phyloP scores from a whole-genome alignment of 2,888 invertebrate species.

The Peribatodes rhomboidaria region DNA sequence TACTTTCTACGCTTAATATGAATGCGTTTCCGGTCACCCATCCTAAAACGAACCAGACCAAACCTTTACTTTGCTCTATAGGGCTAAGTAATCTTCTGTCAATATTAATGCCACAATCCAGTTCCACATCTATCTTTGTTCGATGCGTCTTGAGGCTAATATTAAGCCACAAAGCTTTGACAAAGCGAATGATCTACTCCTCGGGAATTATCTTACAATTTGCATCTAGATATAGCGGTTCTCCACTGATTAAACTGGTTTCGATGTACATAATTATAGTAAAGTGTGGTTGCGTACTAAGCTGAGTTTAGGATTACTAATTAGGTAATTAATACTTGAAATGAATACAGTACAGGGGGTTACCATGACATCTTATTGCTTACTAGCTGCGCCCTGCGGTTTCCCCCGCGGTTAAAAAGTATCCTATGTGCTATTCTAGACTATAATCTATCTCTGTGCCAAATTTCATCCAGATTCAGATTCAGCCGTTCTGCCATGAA shows the following conservation, averaged over 20 bases:
- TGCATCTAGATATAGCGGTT: constrained; percentile 43
- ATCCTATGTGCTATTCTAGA: too few relatives aligned
- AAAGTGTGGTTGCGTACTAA: constrained; percentile 8
- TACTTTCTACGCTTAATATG: too few relatives aligned
- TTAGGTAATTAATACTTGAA: too few relatives aligned
- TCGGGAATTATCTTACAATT: constrained; percentile 42
- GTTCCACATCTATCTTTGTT: constrained; percentile 32
- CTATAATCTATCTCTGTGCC: too few relatives aligned
- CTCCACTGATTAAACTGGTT: constrained; percentile 32
- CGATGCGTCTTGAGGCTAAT: constrained; percentile 48
- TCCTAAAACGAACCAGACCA: background rate
- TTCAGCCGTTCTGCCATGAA: too few relatives aligned
- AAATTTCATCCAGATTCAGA: too few relatives aligned
- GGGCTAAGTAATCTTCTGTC: background rate
- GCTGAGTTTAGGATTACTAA: constrained; percentile 6
- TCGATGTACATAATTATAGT: constrained; percentile 31
- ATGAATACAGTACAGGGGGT: background rate
- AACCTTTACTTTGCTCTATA: background rate
- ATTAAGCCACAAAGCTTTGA: constrained; percentile 53
- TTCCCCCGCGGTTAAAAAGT: too few relatives aligned
- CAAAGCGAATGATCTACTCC: constrained; percentile 49
- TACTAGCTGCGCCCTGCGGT: too few relatives aligned
- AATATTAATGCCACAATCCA: background rate
- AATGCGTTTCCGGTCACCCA: background rate
- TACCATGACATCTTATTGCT: too few relatives aligned